phyloP scores from a whole-genome alignment of 2,797 vertebrate species.

The Notolepis coatsorum region DNA sequence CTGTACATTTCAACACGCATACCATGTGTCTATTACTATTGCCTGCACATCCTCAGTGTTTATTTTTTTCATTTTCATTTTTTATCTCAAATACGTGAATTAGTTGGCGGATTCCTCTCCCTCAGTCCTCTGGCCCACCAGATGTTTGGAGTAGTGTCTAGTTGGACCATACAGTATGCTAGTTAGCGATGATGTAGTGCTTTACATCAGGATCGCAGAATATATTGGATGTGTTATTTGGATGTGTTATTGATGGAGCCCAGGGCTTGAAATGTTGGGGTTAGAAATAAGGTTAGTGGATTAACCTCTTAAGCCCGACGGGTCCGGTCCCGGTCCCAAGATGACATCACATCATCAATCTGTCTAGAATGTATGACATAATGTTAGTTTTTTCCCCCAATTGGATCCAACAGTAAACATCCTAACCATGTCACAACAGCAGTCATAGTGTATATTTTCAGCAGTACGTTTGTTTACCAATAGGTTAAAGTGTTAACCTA shows the following conservation, averaged over 20 bases:
- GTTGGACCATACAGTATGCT: constrained; percentile 64
- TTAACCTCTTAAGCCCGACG: too few species aligned
- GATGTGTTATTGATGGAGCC: constrained; percentile 32
- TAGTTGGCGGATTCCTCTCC: constrained; percentile 36
- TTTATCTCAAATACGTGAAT: constrained; percentile 15
- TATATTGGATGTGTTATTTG: constrained; percentile 38
- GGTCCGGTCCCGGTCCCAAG: too few species aligned
- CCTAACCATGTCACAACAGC: too few species aligned
- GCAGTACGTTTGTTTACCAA: too few species aligned
- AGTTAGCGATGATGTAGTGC: constrained; percentile 41
- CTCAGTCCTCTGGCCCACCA: constrained; percentile 48
- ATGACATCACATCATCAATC: too few species aligned
- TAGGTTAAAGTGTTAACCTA: too few species aligned
- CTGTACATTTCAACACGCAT: too few species aligned
- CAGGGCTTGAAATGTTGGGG: constrained; percentile 13
- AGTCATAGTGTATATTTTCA: too few species aligned
- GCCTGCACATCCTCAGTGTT: constrained; percentile 30
- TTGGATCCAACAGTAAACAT: too few species aligned
- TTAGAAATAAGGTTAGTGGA: background rate
- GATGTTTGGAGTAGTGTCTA: constrained; percentile 63
- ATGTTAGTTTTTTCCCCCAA: too few species aligned
- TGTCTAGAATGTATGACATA: too few species aligned
- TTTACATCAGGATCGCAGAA: constrained; percentile 44
- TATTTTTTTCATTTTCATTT: too few species aligned
- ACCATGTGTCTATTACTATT: constrained; percentile 31